phyloP scores from a whole-genome alignment of 2,888 invertebrate genomes.

The Apomyelois bistriatella region DNA sequence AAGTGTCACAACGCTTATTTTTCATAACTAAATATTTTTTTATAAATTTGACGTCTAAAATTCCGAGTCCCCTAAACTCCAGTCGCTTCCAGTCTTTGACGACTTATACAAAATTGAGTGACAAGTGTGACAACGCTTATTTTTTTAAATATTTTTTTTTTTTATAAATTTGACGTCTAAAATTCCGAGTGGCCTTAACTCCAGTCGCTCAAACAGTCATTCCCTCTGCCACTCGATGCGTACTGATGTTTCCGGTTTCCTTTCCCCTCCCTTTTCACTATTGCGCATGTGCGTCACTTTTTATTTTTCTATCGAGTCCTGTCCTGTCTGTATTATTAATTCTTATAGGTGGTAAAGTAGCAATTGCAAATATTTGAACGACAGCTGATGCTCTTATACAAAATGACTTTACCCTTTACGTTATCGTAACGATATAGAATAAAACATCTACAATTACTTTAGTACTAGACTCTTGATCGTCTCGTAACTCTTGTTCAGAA shows the following conservation, averaged over 20 bases:
- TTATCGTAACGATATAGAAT: no score
- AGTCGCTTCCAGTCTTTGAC: no score
- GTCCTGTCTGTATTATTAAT: not conserved
- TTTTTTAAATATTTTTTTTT: no score
- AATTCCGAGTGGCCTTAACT: not conserved
- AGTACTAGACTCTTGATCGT: no score
- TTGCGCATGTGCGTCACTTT: not conserved
- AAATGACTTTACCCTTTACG: no score
- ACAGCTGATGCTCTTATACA: not conserved
- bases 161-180: not conserved
- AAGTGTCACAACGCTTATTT: no score
- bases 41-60: not conserved
- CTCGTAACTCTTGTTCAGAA: no score
- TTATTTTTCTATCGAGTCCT: not conserved
- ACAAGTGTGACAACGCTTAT: no score
- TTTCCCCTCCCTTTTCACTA: not conserved
- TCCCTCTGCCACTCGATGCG: not conserved
- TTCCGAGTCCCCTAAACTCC: not conserved
- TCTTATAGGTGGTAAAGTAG: no score
- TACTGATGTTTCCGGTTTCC: not conserved
- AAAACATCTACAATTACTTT: no score
- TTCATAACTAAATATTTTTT: no score
- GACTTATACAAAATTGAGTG: no score
- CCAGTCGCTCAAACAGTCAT: not conserved
- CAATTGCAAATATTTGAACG: not conserved